phyloP scores from a whole-genome alignment of 2,888 invertebrate genomes.

The Luperina testacea region DNA sequence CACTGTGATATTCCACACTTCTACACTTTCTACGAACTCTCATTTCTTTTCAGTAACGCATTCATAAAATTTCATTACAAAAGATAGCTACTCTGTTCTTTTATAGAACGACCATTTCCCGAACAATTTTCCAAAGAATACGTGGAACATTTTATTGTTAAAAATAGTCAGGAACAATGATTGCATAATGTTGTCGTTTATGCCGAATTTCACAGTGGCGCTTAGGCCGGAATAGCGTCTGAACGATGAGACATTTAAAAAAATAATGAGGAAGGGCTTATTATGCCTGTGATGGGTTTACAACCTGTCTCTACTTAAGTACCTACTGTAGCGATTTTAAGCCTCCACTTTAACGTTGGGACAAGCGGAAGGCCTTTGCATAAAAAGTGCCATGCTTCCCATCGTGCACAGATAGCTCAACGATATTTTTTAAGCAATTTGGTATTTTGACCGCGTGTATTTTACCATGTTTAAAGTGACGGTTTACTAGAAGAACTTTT shows the following conservation, averaged over 20 bases:
- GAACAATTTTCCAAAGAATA: slow-evolving; percentile 39
- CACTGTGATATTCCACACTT: slow-evolving; percentile 25
- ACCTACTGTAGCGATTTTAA: slow-evolving; percentile 48
- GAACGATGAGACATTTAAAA: slow-evolving; percentile 39
- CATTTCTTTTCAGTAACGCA: slow-evolving; percentile 42
- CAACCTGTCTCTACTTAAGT: slow-evolving; percentile 57
- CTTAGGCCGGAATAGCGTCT: slow-evolving; percentile 3
- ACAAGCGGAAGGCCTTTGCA: slow-evolving; percentile 53
- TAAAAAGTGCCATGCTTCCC: slow-evolving; percentile 39
- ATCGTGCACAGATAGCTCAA: slow-evolving; percentile 37
- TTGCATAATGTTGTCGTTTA: slow-evolving; percentile 36
- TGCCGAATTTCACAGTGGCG: slow-evolving; percentile 21
- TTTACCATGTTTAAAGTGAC: slow-evolving; percentile 1
- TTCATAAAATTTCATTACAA: slow-evolving; percentile 60
- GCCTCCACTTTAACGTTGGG: slow-evolving; percentile 51
- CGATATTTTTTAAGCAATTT: slow-evolving; percentile 47
- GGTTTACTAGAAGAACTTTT: not conserved
- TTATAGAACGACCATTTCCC: slow-evolving; percentile 41
- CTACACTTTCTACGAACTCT: slow-evolving; percentile 23
- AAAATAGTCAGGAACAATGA: slow-evolving; percentile 32
- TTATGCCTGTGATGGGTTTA: slow-evolving; percentile 52
- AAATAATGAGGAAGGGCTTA: slow-evolving; percentile 49
- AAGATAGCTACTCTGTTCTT: slow-evolving; percentile 51
- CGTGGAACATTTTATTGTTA: slow-evolving; percentile 24
- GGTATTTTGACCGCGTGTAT: slow-evolving; percentile 23